A percentile compares a stretch with the other conserved stretches of the same genome.
phyloP scores from a whole-genome alignment of 2,113 vertebrate species.

The Aplodontia rufa region DNA sequence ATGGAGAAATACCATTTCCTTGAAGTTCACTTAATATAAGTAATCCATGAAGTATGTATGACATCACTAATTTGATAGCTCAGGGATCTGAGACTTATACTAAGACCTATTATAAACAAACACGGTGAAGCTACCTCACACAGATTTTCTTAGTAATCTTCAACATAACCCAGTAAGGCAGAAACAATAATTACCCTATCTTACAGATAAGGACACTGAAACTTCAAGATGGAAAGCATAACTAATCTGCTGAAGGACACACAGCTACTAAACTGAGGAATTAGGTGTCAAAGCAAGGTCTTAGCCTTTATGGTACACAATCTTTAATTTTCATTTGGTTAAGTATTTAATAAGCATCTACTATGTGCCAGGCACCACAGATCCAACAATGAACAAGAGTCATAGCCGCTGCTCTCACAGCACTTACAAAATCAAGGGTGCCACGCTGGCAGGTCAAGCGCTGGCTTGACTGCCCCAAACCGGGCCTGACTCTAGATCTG shows the following conservation, averaged over 20 bases:
- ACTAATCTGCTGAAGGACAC: not conserved
- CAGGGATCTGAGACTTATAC: not conserved
- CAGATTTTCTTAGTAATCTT: not conserved
- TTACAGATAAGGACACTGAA: not conserved
- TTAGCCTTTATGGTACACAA: not conserved
- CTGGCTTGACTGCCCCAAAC: not conserved
- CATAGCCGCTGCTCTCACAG: not conserved
- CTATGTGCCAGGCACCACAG: not conserved
- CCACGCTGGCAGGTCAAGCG: not conserved
- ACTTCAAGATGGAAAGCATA: not conserved
- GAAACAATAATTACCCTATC: not conserved
- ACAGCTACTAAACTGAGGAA: not conserved
- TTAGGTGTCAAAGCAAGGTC: not conserved
- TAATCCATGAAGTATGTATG: not conserved
- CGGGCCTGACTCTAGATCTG: not conserved
- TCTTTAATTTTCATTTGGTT: not conserved
- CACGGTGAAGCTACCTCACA: not conserved
- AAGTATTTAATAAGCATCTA: not conserved
- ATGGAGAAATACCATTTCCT: too few species aligned
- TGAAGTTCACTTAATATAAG: not conserved
- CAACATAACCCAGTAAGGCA: not conserved
- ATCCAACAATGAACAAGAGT: not conserved
- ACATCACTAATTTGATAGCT: not conserved
- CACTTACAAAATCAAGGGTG: accelerated
- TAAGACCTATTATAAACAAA: not conserved